A percentile compares a stretch with the other conserved stretches of the same genome.
Evolutionary conservation across 2,888 invertebrate species (phyloP).

Genomic region (Cinara cedri): DNA sequence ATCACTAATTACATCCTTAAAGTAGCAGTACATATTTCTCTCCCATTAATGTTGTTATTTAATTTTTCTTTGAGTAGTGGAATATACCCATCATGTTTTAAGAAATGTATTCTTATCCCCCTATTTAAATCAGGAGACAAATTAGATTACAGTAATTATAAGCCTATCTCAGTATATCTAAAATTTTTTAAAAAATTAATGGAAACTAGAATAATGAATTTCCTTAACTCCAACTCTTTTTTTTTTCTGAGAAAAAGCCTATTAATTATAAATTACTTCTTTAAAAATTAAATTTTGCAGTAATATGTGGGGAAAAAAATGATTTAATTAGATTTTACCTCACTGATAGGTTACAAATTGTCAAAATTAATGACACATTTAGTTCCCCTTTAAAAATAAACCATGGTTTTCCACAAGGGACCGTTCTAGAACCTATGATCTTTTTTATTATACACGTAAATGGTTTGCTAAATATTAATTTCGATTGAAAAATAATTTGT

Average conservation of each 20-base stretch:
- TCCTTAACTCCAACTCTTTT: background rate
- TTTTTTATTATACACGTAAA: background rate
- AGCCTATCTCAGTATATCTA: background rate
- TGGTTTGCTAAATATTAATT: background rate
- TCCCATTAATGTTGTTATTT: background rate
- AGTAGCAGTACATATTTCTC: background rate
- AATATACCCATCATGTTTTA: background rate
- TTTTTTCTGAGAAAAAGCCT: too few species aligned
- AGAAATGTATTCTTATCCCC: background rate
- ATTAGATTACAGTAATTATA: background rate
- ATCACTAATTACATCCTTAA: conserved; percentile 1
- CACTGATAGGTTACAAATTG: background rate
- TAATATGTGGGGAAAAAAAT: background rate
- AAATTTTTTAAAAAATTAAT: background rate
- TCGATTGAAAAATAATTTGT: background rate
- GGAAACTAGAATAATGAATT: background rate
- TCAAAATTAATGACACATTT: background rate
- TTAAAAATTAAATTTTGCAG: background rate
- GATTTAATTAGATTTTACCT: background rate
- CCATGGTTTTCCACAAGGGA: background rate
- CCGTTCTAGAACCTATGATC: background rate
- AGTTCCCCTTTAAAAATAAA: background rate
- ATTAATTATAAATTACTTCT: background rate
- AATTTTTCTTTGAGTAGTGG: background rate
- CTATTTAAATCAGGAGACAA: background rate